phyloP scores from a whole-genome alignment of 2,888 invertebrate genomes.

The Habroteleia sp. region DNA sequence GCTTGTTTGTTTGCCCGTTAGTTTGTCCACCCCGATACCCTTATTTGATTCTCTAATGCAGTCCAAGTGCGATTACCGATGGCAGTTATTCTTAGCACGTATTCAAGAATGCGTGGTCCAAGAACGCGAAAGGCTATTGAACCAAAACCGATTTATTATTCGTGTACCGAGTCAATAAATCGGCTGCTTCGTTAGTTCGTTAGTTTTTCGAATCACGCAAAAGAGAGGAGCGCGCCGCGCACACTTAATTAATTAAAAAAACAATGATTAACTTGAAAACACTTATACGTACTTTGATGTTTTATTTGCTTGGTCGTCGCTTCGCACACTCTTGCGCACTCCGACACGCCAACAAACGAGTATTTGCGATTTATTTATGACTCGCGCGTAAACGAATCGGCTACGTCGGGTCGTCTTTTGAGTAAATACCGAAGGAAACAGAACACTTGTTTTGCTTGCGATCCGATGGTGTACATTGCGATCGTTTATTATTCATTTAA shows the following conservation, averaged over 20 bases:
- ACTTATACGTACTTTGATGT: conserved; percentile 22
- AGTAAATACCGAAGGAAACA: no score
- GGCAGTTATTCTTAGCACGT: conserved; percentile 33
- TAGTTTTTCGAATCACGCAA: conserved; percentile 47
- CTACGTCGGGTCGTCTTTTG: no score
- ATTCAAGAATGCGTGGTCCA: conserved; percentile 13
- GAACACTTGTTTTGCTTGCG: no score
- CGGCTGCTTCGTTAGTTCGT: conserved; percentile 50
- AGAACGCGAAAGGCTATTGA: conserved; percentile 44
- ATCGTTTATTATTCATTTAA: no score
- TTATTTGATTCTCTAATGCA: neutral
- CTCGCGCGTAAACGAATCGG: conserved; percentile 22
- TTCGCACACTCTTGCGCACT: conserved; percentile 10
- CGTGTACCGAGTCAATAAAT: conserved; percentile 50
- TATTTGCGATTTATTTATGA: conserved; percentile 27
- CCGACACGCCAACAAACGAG: conserved; percentile 2
- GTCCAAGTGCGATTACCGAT: conserved; percentile 11
- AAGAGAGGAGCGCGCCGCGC: conserved; percentile 32
- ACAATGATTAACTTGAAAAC: conserved; percentile 34
- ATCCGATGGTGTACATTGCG: no score
- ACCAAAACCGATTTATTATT: conserved; percentile 53
- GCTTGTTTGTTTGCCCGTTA: neutral
- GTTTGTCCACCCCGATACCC: neutral
- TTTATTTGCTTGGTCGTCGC: conserved; percentile 18
- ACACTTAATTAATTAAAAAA: conserved; percentile 44